Percentiles rank a stretch among this genome's conserved stretches.
Conservation (phyloP, 2,113 vertebrate genomes). For the Upupa epops region DNA sequence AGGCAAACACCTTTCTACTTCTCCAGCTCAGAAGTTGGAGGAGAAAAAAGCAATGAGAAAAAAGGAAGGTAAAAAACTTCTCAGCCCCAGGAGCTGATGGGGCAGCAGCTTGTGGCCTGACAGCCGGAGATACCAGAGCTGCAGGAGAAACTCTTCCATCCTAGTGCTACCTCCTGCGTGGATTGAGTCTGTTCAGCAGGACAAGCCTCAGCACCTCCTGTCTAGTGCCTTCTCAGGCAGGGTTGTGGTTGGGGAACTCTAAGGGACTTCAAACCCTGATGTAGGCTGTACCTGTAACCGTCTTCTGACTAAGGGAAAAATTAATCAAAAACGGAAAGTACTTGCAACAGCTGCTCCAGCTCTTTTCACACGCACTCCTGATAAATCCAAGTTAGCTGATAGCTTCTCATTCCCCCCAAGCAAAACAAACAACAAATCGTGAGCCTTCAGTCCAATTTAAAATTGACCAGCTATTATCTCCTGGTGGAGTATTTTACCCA, state of each 20-base stretch:
- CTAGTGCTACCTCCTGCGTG: not conserved
- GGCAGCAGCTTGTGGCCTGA: not conserved
- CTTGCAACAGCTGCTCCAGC: not conserved
- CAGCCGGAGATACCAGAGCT: not conserved
- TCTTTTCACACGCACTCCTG: not conserved
- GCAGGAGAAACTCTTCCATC: not conserved
- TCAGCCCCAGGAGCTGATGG: not conserved
- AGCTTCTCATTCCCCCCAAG: not conserved
- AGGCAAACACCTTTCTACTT: not conserved
- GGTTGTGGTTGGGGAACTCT: not conserved
- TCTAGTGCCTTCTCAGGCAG: fast-evolving
- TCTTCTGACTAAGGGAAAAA: not conserved
- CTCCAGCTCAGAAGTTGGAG: not conserved
- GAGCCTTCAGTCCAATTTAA: not conserved
- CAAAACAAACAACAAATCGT: not conserved
- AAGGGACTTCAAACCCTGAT: not conserved
- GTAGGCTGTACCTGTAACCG: not conserved
- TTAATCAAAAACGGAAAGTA: not conserved
- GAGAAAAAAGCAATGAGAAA: not conserved
- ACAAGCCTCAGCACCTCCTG: not conserved
- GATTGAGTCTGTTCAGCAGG: not conserved
- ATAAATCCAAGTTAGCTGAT: not conserved
- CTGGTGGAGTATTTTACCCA: not conserved
- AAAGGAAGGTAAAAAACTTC: not conserved
- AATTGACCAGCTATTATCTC: not conserved